Evolutionary conservation across 2,797 vertebrate genomes (phyloP), one percentile per base, ranked within the genome.

Genomic region (Sphenopsis melanotis): DNA sequence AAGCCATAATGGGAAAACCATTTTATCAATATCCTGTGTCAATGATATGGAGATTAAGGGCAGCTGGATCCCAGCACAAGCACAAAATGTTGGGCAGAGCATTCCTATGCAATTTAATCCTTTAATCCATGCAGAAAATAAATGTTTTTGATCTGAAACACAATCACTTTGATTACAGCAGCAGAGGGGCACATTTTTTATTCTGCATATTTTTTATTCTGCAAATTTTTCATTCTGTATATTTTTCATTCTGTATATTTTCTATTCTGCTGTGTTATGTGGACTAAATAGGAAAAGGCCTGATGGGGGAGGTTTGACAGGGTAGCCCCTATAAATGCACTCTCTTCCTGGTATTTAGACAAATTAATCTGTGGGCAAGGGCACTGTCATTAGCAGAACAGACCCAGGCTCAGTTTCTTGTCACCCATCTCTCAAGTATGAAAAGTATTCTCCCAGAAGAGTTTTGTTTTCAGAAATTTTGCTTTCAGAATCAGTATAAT

Each of bases 51-150:
- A 85, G 95, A 95, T 96, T 83, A 88, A 92, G 84, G 82, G 68
- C 69, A 74, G 79, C 66, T 72, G 86, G 90, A 84, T 83, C 69
- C 59, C 79, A 79, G 65, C 52, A 53, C 66, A 11, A 66, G 68
- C 69, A 75, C 65, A 64, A 7, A 82, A 55, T 42, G 19, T 44
- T 81, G 90, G 76, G 50, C 61, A 71, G 47, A 79, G 61, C 53
- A 46, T 76, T 95, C 30, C 34, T 77, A 15, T 44, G 75, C 76
- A 50, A 44, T 87, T 68, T 77, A 95, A 92, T 94, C 88, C 76
- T 90, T 94, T 94, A 95, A 95, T 95, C 93, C 84, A 65, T 32
- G 65, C 34, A 66, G 84, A 44, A 90, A 94, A 92, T 93, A 92
- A 93, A 82, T 89, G 49, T 4, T 92, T 94, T 79, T 90, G 83